These are phyloP conservation scores for Apistogramma diplotaenia DNA, from an alignment of 2,113 vertebrate species.

Conservation along the genomic window DNA sequence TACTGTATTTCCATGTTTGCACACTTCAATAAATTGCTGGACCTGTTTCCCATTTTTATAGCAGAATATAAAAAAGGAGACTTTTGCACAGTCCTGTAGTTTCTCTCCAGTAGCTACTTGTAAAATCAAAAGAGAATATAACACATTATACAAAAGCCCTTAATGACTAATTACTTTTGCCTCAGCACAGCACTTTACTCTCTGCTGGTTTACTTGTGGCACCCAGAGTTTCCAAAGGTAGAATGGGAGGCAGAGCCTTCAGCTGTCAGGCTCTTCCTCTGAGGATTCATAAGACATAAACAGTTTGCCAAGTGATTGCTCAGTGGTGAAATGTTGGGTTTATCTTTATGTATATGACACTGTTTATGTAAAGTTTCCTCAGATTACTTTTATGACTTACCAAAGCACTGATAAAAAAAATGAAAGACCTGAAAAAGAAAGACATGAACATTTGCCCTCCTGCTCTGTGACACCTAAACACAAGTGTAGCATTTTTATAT, in stretches of 20 bases:
- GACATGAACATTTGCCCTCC: too few species aligned
- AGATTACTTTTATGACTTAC: too few species aligned
- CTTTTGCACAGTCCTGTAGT: background rate
- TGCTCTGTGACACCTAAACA: background rate
- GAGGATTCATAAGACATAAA: too few species aligned
- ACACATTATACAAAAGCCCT: background rate
- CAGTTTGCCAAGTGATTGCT: too few species aligned
- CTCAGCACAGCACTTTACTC: background rate
- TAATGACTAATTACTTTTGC: background rate
- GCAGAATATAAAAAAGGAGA: background rate
- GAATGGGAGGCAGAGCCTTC: background rate
- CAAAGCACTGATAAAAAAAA: too few species aligned
- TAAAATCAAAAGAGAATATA: background rate
- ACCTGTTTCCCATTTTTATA: background rate
- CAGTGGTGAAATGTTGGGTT: too few species aligned
- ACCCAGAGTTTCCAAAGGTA: background rate
- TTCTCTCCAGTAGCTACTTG: background rate
- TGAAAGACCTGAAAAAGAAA: too few species aligned
- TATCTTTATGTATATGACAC: too few species aligned
- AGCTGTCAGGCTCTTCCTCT: background rate
- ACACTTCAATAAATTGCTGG: background rate
- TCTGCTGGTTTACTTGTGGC: too few species aligned
- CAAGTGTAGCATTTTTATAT: background rate
- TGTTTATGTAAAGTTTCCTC: too few species aligned
- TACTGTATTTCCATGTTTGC: background rate